Evolutionary conservation across 2,797 vertebrate species (phyloP).

Genomic region (Loris lydekkerianus): DNA sequence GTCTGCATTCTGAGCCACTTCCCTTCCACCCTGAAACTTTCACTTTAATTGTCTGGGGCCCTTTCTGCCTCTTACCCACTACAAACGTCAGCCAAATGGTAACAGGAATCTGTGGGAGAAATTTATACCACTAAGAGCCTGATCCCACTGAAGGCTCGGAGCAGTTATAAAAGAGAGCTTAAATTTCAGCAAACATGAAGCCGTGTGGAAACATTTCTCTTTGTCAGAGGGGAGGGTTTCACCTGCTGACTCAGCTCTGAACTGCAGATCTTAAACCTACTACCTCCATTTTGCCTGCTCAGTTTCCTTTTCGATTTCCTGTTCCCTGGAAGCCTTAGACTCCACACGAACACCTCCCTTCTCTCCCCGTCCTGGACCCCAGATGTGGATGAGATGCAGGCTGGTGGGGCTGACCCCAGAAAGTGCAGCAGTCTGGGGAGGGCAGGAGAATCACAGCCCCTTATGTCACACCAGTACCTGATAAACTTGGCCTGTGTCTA

Average conservation of each 20-base stretch:
- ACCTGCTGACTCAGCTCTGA: neutral
- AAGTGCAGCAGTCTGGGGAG: neutral
- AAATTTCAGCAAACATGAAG: slow-evolving; percentile 1
- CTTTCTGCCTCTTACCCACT: neutral
- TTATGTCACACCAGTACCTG: neutral
- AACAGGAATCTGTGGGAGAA: neutral
- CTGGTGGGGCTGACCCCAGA: neutral
- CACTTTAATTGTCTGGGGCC: neutral
- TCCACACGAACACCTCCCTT: neutral
- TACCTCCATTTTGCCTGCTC: neutral
- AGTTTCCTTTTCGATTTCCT: slow-evolving; percentile 30
- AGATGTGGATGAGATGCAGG: neutral
- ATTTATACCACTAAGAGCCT: neutral
- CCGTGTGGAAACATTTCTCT: neutral
- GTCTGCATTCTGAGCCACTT: slow-evolving; percentile 15
- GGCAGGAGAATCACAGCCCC: neutral
- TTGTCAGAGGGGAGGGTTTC: neutral
- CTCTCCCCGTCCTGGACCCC: neutral
- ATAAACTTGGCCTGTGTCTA: neutral
- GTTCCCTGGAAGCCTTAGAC: neutral
- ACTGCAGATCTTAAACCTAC: neutral
- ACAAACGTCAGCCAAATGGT: slow-evolving; percentile 13
- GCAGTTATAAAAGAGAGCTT: neutral
- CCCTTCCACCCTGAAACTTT: neutral
- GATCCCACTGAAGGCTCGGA: neutral